Conservation (phyloP, 2,797 vertebrate genomes). For the Catostomus latipinnis region DNA sequence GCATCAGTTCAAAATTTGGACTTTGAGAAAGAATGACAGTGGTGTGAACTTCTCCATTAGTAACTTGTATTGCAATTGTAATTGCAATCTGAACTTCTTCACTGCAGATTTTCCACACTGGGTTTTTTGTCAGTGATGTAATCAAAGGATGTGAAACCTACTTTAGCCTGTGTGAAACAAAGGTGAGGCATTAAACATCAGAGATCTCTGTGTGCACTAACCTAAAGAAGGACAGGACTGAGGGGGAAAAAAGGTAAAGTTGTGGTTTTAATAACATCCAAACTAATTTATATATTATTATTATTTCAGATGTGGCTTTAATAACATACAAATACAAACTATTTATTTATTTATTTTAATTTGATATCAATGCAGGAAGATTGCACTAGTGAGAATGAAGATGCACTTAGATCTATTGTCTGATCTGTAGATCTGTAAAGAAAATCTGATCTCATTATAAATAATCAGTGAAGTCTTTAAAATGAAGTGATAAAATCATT, state of each 20-base stretch:
- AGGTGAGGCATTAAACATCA: neutral
- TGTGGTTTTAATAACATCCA: no score
- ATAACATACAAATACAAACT: neutral
- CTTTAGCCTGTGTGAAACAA: slow-evolving; percentile 17
- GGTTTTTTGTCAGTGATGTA: slow-evolving; percentile 25
- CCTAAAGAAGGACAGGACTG: neutral
- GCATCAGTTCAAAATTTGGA: neutral
- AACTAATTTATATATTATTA: no score
- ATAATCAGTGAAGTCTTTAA: neutral
- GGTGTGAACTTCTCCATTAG: neutral
- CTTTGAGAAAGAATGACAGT: neutral
- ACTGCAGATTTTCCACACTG: slow-evolving; percentile 21
- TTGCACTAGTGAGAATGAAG: neutral
- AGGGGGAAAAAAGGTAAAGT: slow-evolving; percentile 1
- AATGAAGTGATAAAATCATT: neutral
- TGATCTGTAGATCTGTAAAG: neutral
- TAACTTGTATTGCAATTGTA: neutral
- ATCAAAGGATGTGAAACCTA: slow-evolving; percentile 36
- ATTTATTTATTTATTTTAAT: no score
- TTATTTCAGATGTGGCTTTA: neutral
- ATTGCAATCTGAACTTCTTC: slow-evolving; percentile 15
- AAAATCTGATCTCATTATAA: neutral
- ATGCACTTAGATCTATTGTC: neutral
- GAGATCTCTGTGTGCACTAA: neutral
- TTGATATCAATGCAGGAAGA: neutral